phyloP scores from a whole-genome alignment of 2,113 vertebrate species.

The Plecturocebus donacophilus region DNA sequence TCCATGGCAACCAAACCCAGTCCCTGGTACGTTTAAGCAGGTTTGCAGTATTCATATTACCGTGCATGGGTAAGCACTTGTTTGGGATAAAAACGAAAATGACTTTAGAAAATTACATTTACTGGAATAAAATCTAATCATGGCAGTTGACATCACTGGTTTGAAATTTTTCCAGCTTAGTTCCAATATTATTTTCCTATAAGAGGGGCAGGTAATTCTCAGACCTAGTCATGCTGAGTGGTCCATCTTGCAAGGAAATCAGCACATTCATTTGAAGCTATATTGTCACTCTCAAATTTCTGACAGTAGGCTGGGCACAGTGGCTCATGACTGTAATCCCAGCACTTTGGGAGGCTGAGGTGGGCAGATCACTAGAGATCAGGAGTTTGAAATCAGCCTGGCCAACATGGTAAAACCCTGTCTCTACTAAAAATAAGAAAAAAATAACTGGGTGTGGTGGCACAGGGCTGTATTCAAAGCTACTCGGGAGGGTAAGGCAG shows the following conservation, averaged over 20 bases:
- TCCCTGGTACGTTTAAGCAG: background rate
- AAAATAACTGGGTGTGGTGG: too few relatives aligned
- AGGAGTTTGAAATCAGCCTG: too few relatives aligned
- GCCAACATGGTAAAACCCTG: too few relatives aligned
- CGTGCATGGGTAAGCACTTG: constrained; percentile 46
- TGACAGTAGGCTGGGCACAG: background rate
- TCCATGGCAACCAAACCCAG: constrained; percentile 55
- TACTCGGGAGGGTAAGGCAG: too few relatives aligned
- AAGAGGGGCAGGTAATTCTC: background rate
- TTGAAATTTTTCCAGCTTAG: constrained; percentile 36
- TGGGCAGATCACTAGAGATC: too few relatives aligned
- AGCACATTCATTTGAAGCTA: background rate
- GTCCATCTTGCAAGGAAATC: background rate
- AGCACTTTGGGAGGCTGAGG: too few relatives aligned
- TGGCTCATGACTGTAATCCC: too few relatives aligned
- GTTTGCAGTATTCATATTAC: constrained; percentile 29
- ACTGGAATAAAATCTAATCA: constrained; percentile 62
- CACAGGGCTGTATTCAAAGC: too few relatives aligned
- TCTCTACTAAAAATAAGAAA: too few relatives aligned
- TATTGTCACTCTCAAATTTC: background rate
- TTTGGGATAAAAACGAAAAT: constrained; percentile 58
- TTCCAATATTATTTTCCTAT: background rate
- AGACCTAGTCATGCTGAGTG: background rate
- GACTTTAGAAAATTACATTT: constrained; percentile 56
- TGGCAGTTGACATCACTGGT: constrained; percentile 40